These are phyloP conservation scores for Sussaba pulchella DNA, from an alignment of 2,888 invertebrate genomes.

Conservation along the genomic window DNA sequence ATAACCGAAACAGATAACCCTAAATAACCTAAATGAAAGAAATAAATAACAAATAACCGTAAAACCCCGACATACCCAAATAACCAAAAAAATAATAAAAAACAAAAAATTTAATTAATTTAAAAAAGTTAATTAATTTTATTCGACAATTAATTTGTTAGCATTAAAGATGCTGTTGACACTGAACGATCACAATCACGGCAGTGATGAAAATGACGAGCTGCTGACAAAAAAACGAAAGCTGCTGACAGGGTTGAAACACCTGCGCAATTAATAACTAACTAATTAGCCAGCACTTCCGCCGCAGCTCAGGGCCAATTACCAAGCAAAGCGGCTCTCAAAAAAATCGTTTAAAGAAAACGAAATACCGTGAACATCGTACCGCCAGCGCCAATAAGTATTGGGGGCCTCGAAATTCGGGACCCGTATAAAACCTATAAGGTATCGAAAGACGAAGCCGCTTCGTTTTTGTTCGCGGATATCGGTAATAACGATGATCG, in stretches of 20 bases:
- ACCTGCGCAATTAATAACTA: slow-evolving; percentile 43
- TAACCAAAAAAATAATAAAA: too few species aligned
- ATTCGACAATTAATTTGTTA: background rate
- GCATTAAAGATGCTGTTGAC: slow-evolving; percentile 13
- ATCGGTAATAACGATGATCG: slow-evolving; percentile 40
- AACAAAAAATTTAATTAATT: too few species aligned
- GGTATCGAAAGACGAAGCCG: slow-evolving; percentile 12
- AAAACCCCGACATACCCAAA: too few species aligned
- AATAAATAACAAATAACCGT: too few species aligned
- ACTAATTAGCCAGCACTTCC: slow-evolving; percentile 27
- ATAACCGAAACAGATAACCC: too few species aligned
- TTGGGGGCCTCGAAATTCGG: slow-evolving; percentile 32
- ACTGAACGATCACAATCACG: too few species aligned
- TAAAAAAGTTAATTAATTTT: too few species aligned
- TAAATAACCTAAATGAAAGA: too few species aligned
- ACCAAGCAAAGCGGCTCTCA: slow-evolving; percentile 20
- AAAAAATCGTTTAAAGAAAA: slow-evolving; percentile 42
- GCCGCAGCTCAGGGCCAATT: slow-evolving; percentile 46
- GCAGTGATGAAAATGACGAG: slow-evolving; percentile 18
- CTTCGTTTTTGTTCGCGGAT: slow-evolving; percentile 50
- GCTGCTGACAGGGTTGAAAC: slow-evolving; percentile 43
- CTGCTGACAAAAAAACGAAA: slow-evolving; percentile 25
- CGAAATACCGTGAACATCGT: slow-evolving; percentile 18
- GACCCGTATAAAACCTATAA: slow-evolving; percentile 36
- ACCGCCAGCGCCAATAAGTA: slow-evolving; percentile 42